Base-by-base conservation (phyloP, 2,888 invertebrate genomes). In the Sarcophaga caerulescens region DNA sequence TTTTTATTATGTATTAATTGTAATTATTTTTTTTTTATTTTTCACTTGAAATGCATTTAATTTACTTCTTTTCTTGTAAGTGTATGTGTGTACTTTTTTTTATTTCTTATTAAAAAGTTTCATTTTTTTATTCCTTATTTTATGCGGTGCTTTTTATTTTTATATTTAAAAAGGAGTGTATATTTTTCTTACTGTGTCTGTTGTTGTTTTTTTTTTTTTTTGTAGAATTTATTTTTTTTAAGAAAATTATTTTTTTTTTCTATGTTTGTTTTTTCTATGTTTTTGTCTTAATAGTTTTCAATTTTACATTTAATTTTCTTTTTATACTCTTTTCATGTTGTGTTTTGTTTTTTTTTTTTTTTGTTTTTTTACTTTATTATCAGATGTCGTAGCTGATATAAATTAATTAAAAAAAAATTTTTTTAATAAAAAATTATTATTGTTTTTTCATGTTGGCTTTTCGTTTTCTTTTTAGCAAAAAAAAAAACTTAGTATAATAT, bases 351-450 rank as follows among this genome's bases (percentile, higher is more conserved):
- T 52, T 52, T 52, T 52, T 17, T 52, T 1, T 52, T 1, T 52
- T 52, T 52, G 14, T 17, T 52, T 1, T 52, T 52, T 52, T 85
- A 70, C 89, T 90, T 92, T 92, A 92, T 92, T 92, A 92, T 92
- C 92, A 92, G 92, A 92, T 92, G 92, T 92, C 92, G 89, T 92
- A 92, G 92, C 92, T 92, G 92, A 92, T 92, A 92, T 85, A 89
- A 88, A 88, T 87, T 85, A 88, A 88, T 84, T 87, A 57, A 65
- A 77, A 76, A 84, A 60, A 81, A 35, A 77, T 63, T 25, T 19
- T 59, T 70, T 85, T 52, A 52, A 14, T 52, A 25, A 47, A 35
- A 69, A 45, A 57, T 66, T 62, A 2, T 69, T 70, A 35, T 19
- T n/a, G 25, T n/a, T 70, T 81, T 65, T 52, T 65, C 4, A 12